Evolutionary conservation across 2,888 invertebrate genomes (phyloP).

Genomic region (Drosophila parthenogenetica): DNA sequence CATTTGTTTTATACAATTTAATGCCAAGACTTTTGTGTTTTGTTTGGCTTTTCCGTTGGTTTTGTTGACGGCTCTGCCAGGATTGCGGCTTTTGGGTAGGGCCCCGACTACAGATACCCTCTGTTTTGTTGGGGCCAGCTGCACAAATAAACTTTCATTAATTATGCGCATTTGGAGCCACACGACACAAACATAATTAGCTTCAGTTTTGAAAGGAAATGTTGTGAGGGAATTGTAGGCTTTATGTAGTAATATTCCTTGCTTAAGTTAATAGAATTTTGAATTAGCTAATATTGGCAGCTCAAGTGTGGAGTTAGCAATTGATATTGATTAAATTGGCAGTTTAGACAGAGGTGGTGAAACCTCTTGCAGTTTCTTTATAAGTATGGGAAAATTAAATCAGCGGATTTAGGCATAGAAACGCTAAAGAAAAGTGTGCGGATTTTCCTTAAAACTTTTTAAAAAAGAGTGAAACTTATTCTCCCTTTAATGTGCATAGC

Average conservation of each 20-base stretch:
- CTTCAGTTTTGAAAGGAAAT: slow-evolving; percentile 8
- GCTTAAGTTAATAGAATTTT: slow-evolving; percentile 59
- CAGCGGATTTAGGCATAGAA: no score
- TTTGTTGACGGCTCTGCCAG: slow-evolving; percentile 35
- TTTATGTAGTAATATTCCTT: neutral
- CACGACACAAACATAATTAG: slow-evolving; percentile 30
- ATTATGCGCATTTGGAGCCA: slow-evolving; percentile 65
- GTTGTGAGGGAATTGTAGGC: neutral
- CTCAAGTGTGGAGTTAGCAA: slow-evolving; percentile 13
- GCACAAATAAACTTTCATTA: slow-evolving; percentile 69
- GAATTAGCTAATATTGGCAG: slow-evolving; percentile 41
- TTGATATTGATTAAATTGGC: slow-evolving; percentile 33
- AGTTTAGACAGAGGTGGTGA: neutral
- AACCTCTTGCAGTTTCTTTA: no score
- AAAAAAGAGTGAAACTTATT: no score
- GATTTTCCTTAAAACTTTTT: no score
- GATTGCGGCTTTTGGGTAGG: slow-evolving; percentile 2
- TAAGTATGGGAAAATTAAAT: no score
- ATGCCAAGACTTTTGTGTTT: slow-evolving; percentile 61
- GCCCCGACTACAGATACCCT: slow-evolving; percentile 17
- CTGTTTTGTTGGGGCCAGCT: slow-evolving; percentile 54
- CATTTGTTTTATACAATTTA: slow-evolving; percentile 68
- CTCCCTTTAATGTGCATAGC: no score
- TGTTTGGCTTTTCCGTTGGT: slow-evolving; percentile 24
- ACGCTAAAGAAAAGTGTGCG: no score